Percentiles rank a stretch among this genome's conserved stretches.
phyloP scores from a whole-genome alignment of 2,797 vertebrate species.

The Lepidocolaptes lacrymiger region DNA sequence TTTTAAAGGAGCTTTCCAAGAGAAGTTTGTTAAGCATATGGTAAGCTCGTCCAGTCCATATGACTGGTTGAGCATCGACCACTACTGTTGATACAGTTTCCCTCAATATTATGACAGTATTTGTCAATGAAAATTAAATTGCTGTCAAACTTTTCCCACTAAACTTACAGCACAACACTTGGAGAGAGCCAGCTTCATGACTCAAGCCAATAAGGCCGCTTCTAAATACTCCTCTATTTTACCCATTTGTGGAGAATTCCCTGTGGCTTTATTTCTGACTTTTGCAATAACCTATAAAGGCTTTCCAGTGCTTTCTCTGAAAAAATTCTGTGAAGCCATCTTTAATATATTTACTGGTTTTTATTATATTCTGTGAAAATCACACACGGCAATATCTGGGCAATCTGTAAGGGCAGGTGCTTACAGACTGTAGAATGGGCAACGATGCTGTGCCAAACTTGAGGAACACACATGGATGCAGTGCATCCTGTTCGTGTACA shows the following conservation, averaged over 20 bases:
- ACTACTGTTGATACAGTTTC: slow-evolving; percentile 82
- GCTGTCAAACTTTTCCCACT: slow-evolving; percentile 83
- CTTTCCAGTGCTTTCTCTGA: not conserved
- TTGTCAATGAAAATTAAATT: slow-evolving; percentile 86
- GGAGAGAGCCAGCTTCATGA: slow-evolving; percentile 75
- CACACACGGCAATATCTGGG: not conserved
- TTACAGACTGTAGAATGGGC: not conserved
- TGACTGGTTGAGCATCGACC: slow-evolving; percentile 84
- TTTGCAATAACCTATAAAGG: slow-evolving; percentile 27
- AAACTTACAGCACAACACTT: slow-evolving; percentile 74
- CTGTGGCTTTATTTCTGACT: slow-evolving; percentile 27
- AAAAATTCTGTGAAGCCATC: not conserved
- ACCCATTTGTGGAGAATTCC: slow-evolving; percentile 28
- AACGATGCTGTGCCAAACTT: fast-evolving
- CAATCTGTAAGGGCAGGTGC: not conserved
- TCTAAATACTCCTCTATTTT: slow-evolving; percentile 57
- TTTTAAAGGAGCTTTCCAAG: slow-evolving; percentile 81
- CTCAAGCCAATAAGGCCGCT: slow-evolving; percentile 77
- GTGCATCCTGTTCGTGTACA: not conserved
- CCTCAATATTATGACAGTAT: slow-evolving; percentile 84
- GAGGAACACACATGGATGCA: not conserved
- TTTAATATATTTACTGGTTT: not conserved
- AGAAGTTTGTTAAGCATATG: slow-evolving; percentile 83
- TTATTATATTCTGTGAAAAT: not conserved
- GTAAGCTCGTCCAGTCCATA: slow-evolving; percentile 83